Percentiles rank a stretch among this genome's conserved stretches.
Evolutionary conservation across 2,888 invertebrate species (phyloP).

Genomic region (Eupithecia vulgata): DNA sequence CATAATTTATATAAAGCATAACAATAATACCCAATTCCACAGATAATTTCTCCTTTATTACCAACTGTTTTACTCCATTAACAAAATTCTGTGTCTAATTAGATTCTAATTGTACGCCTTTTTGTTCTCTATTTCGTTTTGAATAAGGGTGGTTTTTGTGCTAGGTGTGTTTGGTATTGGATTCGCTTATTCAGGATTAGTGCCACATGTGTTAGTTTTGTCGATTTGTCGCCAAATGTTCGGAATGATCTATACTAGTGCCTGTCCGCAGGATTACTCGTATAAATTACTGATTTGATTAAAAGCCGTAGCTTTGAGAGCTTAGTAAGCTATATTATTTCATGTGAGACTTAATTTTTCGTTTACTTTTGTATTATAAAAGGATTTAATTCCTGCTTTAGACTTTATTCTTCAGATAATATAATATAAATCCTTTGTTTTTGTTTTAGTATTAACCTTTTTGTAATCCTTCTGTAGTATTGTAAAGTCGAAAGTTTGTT

Average conservation of each 20-base stretch:
- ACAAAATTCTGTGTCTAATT: slow-evolving; percentile 63
- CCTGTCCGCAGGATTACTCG: slow-evolving; percentile 2
- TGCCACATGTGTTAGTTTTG: slow-evolving; percentile 63
- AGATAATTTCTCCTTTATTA: slow-evolving; percentile 57
- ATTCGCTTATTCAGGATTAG: slow-evolving; percentile 58
- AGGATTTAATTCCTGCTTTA: neutral
- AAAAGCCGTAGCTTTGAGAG: slow-evolving; percentile 1
- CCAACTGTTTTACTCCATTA: slow-evolving; percentile 65
- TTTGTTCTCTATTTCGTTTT: slow-evolving; percentile 33
- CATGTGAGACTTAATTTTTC: neutral
- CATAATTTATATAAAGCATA: slow-evolving; percentile 12
- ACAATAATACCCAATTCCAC: slow-evolving; percentile 33
- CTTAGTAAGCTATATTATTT: neutral
- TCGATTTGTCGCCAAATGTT: slow-evolving; percentile 42
- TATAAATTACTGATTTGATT: slow-evolving; percentile 1
- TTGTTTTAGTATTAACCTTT: too few species aligned
- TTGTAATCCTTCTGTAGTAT: too few species aligned
- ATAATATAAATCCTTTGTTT: neutral
- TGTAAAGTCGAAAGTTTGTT: too few species aligned
- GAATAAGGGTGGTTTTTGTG: slow-evolving; percentile 46
- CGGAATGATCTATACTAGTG: slow-evolving; percentile 7
- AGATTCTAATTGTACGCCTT: slow-evolving; percentile 45
- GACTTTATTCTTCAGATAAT: neutral
- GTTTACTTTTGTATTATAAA: neutral
- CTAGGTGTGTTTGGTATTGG: slow-evolving; percentile 53